phyloP scores from a whole-genome alignment of 2,888 invertebrate species.

The Temnothorax rugatulus region DNA sequence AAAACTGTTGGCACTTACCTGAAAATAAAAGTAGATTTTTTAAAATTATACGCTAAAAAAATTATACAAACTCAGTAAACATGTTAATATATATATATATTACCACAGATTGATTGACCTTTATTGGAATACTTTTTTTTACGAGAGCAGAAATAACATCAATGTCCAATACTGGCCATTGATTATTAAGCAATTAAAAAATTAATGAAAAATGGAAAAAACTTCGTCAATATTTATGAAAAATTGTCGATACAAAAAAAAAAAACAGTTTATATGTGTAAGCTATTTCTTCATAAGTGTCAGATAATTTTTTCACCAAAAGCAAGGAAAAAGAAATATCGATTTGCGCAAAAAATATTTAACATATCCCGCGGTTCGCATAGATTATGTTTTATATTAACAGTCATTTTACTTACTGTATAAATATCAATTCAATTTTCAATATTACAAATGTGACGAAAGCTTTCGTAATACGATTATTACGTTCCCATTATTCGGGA shows the following conservation, averaged over 20 bases:
- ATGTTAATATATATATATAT: not conserved
- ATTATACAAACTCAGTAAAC: not conserved
- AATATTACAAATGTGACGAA: not conserved
- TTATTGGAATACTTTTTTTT: not conserved
- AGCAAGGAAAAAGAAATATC: not conserved
- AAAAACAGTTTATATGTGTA: not conserved
- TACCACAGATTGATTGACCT: not conserved
- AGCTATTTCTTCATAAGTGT: not conserved
- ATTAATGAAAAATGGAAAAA: not conserved
- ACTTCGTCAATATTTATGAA: constrained; percentile 4
- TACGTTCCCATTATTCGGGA: not conserved
- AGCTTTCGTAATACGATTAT: not conserved
- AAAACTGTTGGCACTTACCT: constrained; percentile 34
- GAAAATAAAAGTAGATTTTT: constrained; percentile 7
- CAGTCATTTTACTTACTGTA: not conserved
- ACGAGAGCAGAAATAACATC: constrained; percentile 6
- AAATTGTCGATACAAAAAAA: not conserved
- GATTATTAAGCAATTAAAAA: constrained; percentile 17
- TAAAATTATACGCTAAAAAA: not conserved
- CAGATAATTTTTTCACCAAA: not conserved
- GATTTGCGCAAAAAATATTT: not conserved
- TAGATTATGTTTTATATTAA: constrained; percentile 4
- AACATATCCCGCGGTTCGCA: not conserved
- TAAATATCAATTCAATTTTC: constrained; percentile 1
- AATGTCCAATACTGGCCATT: not conserved